phyloP scores from a whole-genome alignment of 2,113 vertebrate genomes.

The Bungarus multicinctus region DNA sequence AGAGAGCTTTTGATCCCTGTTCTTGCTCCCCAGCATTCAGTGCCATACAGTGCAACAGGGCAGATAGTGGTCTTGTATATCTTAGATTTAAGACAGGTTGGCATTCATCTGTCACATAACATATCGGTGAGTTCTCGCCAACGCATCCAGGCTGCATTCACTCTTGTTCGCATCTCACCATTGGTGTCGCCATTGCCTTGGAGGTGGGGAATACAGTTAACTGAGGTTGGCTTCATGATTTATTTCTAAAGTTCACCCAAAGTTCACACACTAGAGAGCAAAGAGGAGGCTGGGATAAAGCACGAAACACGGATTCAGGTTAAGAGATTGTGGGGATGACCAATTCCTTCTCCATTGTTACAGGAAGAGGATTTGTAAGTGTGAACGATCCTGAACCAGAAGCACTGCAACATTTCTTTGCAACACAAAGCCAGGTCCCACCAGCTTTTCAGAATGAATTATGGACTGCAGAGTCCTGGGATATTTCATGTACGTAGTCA shows the following conservation, averaged over 20 bases:
- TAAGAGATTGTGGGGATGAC: background rate
- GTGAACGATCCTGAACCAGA: conserved; percentile 70
- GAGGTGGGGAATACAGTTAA: background rate
- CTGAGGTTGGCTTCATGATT: background rate
- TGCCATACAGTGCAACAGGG: too few relatives aligned
- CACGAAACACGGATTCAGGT: background rate
- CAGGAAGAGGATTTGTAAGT: conserved; percentile 79
- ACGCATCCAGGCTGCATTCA: too few relatives aligned
- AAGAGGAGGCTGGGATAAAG: background rate
- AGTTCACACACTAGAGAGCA: background rate
- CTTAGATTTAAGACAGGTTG: too few relatives aligned
- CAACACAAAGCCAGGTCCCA: background rate
- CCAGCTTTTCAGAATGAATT: rapidly evolving
- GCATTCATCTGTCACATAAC: too few relatives aligned
- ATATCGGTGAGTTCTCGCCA: too few relatives aligned
- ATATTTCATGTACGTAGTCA: background rate
- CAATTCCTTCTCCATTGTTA: background rate
- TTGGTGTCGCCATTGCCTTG: too few relatives aligned
- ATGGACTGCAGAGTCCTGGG: conserved; percentile 7
- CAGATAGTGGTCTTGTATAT: too few relatives aligned
- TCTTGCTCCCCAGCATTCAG: too few relatives aligned
- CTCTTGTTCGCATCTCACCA: too few relatives aligned
- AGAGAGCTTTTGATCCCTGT: too few relatives aligned
- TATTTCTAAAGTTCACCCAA: background rate
- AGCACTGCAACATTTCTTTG: conserved; percentile 59